A percentile compares a stretch with the other conserved stretches of the same genome.
Conservation (phyloP, 2,113 vertebrate species). For the Chunga burmeisteri region DNA sequence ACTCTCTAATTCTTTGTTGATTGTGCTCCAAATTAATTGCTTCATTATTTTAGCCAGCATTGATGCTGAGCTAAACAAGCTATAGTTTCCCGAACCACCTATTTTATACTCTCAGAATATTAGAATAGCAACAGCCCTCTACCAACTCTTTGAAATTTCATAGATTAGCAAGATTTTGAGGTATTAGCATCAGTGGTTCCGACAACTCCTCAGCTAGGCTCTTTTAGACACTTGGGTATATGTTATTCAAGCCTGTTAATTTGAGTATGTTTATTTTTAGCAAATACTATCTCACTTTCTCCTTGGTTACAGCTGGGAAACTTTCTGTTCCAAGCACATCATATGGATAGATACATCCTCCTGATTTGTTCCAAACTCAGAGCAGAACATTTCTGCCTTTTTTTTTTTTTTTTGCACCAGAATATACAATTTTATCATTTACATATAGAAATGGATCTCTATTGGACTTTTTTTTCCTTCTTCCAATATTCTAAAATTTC, state of each 20-base stretch:
- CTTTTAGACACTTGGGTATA: neutral
- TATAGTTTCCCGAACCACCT: neutral
- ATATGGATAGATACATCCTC: constrained; percentile 20
- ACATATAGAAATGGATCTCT: neutral
- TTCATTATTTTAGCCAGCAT: neutral
- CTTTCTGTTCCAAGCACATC: constrained; percentile 43
- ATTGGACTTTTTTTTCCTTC: neutral
- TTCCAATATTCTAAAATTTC: neutral
- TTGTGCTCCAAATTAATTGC: too few species aligned
- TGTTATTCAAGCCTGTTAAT: constrained; percentile 4
- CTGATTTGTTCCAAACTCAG: constrained; percentile 16
- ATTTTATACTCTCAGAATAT: rapidly evolving
- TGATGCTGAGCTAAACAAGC: neutral
- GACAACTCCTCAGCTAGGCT: neutral
- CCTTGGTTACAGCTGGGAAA: constrained; percentile 59
- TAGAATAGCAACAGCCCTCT: neutral
- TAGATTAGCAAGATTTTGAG: neutral
- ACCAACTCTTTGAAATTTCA: neutral
- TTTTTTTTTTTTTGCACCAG: neutral
- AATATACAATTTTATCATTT: constrained; percentile 2
- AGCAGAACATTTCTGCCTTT: neutral
- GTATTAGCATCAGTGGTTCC: neutral
- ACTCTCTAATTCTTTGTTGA: neutral
- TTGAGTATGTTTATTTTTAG: constrained; percentile 36
- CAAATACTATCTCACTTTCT: constrained; percentile 51